Evolutionary conservation across 2,797 vertebrate species (phyloP).

Genomic region (Loris lydekkerianus): DNA sequence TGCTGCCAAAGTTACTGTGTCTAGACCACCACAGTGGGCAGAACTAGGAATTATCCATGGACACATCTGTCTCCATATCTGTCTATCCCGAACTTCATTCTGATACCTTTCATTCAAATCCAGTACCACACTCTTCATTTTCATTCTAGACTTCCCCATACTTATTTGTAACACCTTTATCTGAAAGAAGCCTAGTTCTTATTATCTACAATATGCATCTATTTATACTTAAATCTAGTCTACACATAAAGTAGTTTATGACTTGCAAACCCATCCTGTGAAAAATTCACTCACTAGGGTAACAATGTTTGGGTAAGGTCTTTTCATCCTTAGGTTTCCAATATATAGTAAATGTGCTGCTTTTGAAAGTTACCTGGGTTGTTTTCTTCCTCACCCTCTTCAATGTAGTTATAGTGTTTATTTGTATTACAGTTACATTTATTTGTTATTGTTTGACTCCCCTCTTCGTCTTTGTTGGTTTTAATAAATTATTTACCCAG

Average conservation of each 20-base stretch:
- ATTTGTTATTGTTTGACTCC: background rate
- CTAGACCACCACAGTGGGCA: background rate
- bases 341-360: background rate
- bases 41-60: background rate
- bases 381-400: background rate
- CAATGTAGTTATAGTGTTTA: background rate
- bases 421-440: background rate
- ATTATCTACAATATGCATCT: no score
- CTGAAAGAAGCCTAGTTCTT: background rate
- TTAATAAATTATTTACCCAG: background rate
- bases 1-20: background rate
- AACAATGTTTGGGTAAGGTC: background rate
- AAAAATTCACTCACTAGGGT: background rate
- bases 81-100: background rate
- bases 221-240: no score
- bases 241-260: no score
- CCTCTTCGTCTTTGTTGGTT: background rate
- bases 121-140: background rate
- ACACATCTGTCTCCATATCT: background rate
- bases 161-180: background rate
- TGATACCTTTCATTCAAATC: background rate
- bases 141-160: background rate
- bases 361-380: background rate
- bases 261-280: no score
- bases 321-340: background rate